Conservation (phyloP, 2,888 invertebrate species). For the Calliopum simillimum region DNA sequence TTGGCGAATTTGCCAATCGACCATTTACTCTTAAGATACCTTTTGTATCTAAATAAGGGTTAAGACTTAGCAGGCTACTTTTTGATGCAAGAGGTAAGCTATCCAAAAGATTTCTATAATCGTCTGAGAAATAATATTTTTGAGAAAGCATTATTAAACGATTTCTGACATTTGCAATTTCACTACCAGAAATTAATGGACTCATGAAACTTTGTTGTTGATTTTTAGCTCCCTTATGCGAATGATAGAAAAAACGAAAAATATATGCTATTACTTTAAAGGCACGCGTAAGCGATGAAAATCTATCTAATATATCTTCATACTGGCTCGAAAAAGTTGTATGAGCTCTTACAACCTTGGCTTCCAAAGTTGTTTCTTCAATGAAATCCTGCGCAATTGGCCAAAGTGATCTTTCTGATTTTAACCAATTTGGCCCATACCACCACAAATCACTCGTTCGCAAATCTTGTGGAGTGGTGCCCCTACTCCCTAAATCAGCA, state of each 20-base stretch:
- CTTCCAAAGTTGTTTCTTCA: constrained; percentile 14
- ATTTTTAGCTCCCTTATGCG: no score
- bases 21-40: no score
- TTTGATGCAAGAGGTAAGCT: no score
- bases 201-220: no score
- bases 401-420: background rate
- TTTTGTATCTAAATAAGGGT: no score
- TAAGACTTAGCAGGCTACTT: no score
- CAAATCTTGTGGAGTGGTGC: constrained; percentile 32
- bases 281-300: constrained; percentile 32
- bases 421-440: constrained; percentile 28
- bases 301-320: constrained; percentile 27
- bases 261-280: constrained; percentile 36
- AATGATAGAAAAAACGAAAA: no score
- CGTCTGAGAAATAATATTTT: no score
- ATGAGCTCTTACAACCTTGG: constrained; percentile 11
- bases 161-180: no score
- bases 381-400: background rate
- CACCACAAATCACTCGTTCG: constrained; percentile 32
- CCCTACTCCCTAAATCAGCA: constrained; percentile 39
- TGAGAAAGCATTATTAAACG: no score
- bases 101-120: no score
- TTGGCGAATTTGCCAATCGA: no score
- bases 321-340: constrained; percentile 9
- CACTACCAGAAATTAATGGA: background rate